These are phyloP conservation scores for Gerris lacustris DNA, from an alignment of 2,888 invertebrate genomes.

Conservation along the genomic window DNA sequence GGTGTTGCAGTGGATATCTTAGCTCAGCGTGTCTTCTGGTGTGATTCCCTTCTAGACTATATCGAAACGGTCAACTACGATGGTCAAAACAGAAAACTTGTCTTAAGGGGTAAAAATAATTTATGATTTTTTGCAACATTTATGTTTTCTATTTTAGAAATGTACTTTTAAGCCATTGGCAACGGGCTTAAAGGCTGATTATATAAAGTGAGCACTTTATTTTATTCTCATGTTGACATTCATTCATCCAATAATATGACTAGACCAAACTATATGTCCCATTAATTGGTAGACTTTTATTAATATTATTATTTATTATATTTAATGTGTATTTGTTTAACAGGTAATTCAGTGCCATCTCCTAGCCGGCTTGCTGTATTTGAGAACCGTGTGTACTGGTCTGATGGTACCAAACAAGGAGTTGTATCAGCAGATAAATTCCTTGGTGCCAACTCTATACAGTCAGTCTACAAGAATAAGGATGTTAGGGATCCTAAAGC, in stretches of 20 bases:
- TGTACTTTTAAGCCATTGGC: no score
- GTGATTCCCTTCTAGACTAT: conserved; percentile 86
- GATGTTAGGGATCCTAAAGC: conserved; percentile 73
- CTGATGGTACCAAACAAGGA: conserved; percentile 79
- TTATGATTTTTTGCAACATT: not conserved
- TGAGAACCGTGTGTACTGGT: conserved; percentile 81
- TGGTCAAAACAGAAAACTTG: conserved; percentile 65
- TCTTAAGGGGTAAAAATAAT: conserved; percentile 47
- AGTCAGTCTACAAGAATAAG: conserved; percentile 64
- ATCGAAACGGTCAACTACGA: conserved; percentile 93
- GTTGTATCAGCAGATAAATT: conserved; percentile 78
- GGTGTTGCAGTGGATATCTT: conserved; percentile 86
- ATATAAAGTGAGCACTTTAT: no score
- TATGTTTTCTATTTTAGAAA: not conserved
- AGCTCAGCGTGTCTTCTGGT: conserved; percentile 85
- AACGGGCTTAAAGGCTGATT: no score
- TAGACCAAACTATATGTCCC: no score
- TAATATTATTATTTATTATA: no score
- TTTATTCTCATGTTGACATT: no score
- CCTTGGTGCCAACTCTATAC: conserved; percentile 63
- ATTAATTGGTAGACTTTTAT: no score
- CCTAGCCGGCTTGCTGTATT: conserved; percentile 72
- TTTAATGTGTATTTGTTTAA: no score
- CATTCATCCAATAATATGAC: no score
- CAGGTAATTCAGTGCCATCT: conserved; percentile 66